phyloP scores from a whole-genome alignment of 1,140 invertebrate genomes.

The Musca vetustissima region DNA sequence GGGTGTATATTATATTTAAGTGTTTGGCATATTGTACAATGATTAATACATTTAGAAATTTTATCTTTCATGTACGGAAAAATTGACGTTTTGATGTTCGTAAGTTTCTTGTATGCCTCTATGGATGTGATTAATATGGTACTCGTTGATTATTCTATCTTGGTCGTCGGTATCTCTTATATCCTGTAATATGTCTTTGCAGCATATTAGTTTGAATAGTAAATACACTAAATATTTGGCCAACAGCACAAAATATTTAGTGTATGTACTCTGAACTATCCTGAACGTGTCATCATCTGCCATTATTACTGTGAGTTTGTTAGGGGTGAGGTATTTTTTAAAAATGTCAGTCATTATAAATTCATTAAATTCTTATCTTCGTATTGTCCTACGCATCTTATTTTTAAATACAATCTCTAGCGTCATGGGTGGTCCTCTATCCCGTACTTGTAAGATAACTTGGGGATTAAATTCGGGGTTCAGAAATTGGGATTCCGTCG shows the following conservation, averaged over 20 bases:
- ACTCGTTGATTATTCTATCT: not conserved
- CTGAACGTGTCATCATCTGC: constrained; percentile 2
- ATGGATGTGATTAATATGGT: not conserved
- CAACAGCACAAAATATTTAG: constrained; percentile 26
- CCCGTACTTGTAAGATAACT: not conserved
- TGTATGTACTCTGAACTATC: not conserved
- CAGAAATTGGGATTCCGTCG: constrained; percentile 1
- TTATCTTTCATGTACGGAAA: constrained; percentile 10
- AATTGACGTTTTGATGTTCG: not conserved
- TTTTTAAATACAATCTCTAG: not conserved
- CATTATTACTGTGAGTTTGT: constrained; percentile 13
- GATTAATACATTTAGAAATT: not conserved
- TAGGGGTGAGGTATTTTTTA: constrained; percentile 15
- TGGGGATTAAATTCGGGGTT: not conserved
- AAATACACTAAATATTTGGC: constrained; percentile 13
- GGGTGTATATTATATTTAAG: not conserved
- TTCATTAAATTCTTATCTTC: not conserved
- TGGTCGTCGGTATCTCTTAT: not conserved
- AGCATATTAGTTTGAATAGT: constrained; percentile 14
- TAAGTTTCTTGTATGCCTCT: constrained; percentile 12
- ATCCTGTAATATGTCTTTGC: constrained; percentile 3
- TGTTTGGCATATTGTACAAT: not conserved
- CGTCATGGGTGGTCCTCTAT: not conserved
- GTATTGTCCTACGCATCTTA: not conserved
- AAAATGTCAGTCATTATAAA: not conserved